Base-by-base conservation (phyloP, 2,113 vertebrate species). In the Sylvilagus bachmani region DNA sequence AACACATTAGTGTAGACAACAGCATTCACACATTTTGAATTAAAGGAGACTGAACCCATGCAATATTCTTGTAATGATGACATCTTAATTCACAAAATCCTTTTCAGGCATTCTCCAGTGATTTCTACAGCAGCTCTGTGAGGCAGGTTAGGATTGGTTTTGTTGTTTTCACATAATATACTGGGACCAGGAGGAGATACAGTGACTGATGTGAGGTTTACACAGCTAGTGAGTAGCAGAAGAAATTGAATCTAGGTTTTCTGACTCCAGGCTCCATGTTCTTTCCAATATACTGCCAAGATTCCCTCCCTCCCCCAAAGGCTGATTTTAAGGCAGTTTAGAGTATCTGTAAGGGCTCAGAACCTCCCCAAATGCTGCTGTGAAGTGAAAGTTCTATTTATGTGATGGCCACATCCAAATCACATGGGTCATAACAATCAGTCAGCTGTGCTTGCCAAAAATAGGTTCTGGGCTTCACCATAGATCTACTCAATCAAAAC, bases 41-140 rank as follows among this genome's bases (percentile, higher is more conserved):
- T 86, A 89, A 75, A 71, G 29, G 77, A 94, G 61, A n/a, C 66
- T 83, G 92, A 83, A 55, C 79, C 93, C 67, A 89, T 81, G 77
- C 80, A 51, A 62, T 94, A 67, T 74, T 89, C 53, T 27, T 69
- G 19, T 77, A 44, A 64, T 16, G n/a, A 31, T 93, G 93, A 94
- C 79, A 95, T 94, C 36, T 81, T 91, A 83, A 96, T 95, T 96
- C 80, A 66, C 89, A 80, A 69, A 94, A 71, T 74, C 55, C 44
- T 86, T 96, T 79, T 88, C 61, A 82, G 38, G n/a, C 83, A 16
- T 86, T 95, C 31, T 70, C 31, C 13, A 36, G 24, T 44, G 86
- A 75, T 66, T 90, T 70, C 31, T 19, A 53, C 44, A 22, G 62
- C n/a, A 73, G 58, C 19, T 77, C 29, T 36, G 7, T 36, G 21